A percentile compares a stretch with the other conserved stretches of the same genome.
Conservation (phyloP, 2,797 vertebrate genomes). For the Eupleurogrammus muticus region DNA sequence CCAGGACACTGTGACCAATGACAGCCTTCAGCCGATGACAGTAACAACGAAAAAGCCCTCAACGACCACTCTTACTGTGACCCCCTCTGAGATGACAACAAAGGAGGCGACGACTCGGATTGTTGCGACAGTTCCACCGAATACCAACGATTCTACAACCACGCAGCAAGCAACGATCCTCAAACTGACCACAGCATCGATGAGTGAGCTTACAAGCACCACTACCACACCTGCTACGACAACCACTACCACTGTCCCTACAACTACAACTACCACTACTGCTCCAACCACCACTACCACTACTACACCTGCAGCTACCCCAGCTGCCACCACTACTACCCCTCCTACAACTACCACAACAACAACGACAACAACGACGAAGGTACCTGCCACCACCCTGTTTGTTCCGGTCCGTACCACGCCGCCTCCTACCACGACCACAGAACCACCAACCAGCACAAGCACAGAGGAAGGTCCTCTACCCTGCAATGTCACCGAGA, state of each 20-base stretch:
- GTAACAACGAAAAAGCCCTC: slow-evolving; percentile 67
- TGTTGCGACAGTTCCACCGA: slow-evolving; percentile 6
- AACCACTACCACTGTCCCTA: slow-evolving; percentile 60
- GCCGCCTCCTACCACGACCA: slow-evolving; percentile 75
- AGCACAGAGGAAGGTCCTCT: slow-evolving; percentile 80
- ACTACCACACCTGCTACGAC: slow-evolving; percentile 77
- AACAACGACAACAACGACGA: slow-evolving; percentile 49
- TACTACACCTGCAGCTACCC: slow-evolving; percentile 56
- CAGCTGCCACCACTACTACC: slow-evolving; percentile 17
- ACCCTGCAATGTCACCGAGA: slow-evolving; percentile 92
- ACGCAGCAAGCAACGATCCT: slow-evolving; percentile 77
- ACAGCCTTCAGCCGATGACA: slow-evolving; percentile 72
- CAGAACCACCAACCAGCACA: slow-evolving; percentile 72
- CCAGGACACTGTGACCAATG: slow-evolving; percentile 75
- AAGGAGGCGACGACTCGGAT: slow-evolving; percentile 26
- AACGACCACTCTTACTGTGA: slow-evolving; percentile 66
- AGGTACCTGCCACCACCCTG: slow-evolving; percentile 52
- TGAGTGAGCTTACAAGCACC: slow-evolving; percentile 72
- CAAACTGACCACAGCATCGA: slow-evolving; percentile 69
- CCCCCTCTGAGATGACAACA: slow-evolving; percentile 39
- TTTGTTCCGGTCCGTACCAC: slow-evolving; percentile 61
- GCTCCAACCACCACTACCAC: slow-evolving; percentile 74
- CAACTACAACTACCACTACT: slow-evolving; percentile 76
- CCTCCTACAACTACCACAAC: slow-evolving; percentile 29
- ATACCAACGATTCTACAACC: slow-evolving; percentile 59